Base-by-base conservation (phyloP, 2,888 invertebrate species). In the Folsomia candida region DNA sequence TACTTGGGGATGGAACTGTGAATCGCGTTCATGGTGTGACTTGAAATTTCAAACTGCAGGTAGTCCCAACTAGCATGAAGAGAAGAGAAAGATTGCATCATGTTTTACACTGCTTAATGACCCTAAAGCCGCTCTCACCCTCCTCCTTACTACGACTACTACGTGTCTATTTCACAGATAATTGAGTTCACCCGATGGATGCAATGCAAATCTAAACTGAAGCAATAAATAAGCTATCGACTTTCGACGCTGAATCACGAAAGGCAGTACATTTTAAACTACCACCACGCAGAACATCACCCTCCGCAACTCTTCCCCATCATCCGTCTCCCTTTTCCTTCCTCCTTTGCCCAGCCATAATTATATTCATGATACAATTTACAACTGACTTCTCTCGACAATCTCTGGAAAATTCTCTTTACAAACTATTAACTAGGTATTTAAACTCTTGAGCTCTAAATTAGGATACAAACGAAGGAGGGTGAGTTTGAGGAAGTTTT, bases 151-250 rank as follows among this genome's bases (percentile, higher is more conserved):
- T 18, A 59, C 18, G 59, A 54, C 54, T 54, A n/a, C 54, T 6
- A 54, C 37, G 29, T 26, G 28, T 28, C 61, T 28, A 61, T 61
- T 61, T 61, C 61, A 61, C 61, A 61, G 28, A 61, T 61, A 61
- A 29, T 27, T 61, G 61, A 61, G 20, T 29, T 29, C 22, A n/a
- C 37, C 37, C 14, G 60, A 18, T 22, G 54, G 54, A 54, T 54
- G 54, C n/a, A 54, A 54, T 54, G 54, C 14, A 37, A 37, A 37
- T 37, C 4, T 37, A 54, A 54, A 54, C 20, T 61, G 26, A 61
- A 28, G 61, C 28, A 26, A 61, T 61, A 61, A 61, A 61, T 61
- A 61, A 61, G 61, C 29, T 61, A 61, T 61, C 61, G 61, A 28
- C 61, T 22, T 59, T 22, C 25, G 26, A 24, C 26, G 18, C 26